These are phyloP conservation scores for Cryptoblepharus egeriae DNA, from an alignment of 2,797 vertebrate species.

Conservation along the genomic window DNA sequence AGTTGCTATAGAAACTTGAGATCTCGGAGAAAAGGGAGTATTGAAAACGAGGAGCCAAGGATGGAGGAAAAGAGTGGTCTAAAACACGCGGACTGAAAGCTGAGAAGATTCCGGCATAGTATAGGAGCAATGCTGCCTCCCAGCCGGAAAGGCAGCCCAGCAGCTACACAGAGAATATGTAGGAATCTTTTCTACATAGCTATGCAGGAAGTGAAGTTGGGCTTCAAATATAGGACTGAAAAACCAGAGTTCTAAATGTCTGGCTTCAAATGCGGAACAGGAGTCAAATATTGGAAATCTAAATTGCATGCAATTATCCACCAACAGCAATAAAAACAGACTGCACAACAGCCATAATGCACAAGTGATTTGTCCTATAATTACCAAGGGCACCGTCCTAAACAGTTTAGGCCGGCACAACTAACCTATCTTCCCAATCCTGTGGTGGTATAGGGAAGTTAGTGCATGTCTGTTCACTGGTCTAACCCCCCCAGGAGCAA, in stretches of 20 bases:
- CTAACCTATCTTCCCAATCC: no score
- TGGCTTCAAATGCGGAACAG: no score
- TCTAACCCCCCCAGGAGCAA: no score
- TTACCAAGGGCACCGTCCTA: no score
- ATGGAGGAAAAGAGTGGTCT: not conserved
- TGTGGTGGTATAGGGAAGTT: no score
- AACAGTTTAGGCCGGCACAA: no score
- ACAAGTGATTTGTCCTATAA: not conserved
- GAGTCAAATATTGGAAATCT: not conserved
- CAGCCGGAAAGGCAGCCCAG: not conserved
- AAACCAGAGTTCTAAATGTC: no score
- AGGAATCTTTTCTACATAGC: no score
- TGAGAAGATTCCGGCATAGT: not conserved
- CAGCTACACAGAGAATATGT: not conserved
- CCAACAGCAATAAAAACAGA: not conserved
- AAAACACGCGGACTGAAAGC: not conserved
- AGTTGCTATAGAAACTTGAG: constrained; percentile 2
- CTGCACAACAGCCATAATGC: not conserved
- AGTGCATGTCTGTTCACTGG: no score
- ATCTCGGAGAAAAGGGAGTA: not conserved
- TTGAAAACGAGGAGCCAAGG: not conserved
- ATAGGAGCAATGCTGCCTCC: not conserved
- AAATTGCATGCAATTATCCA: not conserved
- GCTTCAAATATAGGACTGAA: no score
- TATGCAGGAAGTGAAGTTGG: not conserved